Conservation (phyloP, 1,140 invertebrate species). For the Trigoniulus corallinus region DNA sequence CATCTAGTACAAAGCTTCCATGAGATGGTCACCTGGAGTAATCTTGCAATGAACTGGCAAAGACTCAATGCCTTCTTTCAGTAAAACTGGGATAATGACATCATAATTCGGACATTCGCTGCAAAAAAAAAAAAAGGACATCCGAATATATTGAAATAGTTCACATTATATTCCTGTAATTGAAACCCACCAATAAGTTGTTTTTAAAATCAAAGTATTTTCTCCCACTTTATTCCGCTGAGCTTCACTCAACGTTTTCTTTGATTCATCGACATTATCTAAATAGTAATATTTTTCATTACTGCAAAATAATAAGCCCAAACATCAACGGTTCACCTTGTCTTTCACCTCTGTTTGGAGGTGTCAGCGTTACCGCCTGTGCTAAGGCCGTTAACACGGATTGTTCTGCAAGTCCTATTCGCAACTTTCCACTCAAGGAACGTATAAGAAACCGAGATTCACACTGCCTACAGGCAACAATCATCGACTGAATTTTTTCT, state of each 20-base stretch:
- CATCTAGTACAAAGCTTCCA: no score
- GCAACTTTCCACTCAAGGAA: slow-evolving; percentile 79
- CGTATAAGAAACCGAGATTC: slow-evolving; percentile 88
- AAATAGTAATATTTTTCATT: no score
- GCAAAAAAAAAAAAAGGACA: slow-evolving; percentile 19
- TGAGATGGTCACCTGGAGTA: slow-evolving; percentile 45
- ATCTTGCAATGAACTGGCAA: slow-evolving; percentile 70
- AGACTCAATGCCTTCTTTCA: slow-evolving; percentile 59
- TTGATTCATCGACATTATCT: no score
- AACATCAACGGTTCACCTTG: no score
- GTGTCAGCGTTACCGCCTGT: slow-evolving; percentile 48
- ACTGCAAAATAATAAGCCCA: no score
- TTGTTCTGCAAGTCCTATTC: slow-evolving; percentile 94
- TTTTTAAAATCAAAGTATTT: slow-evolving; percentile 65
- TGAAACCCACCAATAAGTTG: slow-evolving; percentile 64
- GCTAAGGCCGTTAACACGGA: slow-evolving; percentile 78
- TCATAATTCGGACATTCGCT: slow-evolving; percentile 96
- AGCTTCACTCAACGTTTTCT: slow-evolving; percentile 40
- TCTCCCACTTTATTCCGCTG: slow-evolving; percentile 69
- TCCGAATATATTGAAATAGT: slow-evolving; percentile 8
- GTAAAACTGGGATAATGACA: slow-evolving; percentile 57
- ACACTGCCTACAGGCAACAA: slow-evolving; percentile 76
- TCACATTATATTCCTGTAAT: neutral
- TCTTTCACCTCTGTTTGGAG: no score
- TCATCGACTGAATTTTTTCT: slow-evolving; percentile 75